Conservation (phyloP, 2,888 invertebrate species). For the Andrena dorsata region DNA sequence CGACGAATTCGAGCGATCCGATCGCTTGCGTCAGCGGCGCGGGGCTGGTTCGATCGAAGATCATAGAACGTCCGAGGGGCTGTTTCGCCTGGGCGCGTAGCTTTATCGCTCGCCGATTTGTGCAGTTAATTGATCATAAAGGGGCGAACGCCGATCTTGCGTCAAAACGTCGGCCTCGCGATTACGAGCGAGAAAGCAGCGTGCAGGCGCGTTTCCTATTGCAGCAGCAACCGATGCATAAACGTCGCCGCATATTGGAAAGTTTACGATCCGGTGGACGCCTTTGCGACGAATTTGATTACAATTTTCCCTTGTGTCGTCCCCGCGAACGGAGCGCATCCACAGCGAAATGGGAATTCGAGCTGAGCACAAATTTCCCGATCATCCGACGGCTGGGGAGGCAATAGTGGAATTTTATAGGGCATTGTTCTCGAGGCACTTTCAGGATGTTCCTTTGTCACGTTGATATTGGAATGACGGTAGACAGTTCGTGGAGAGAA, state of each 20-base stretch:
- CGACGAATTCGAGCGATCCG: neutral
- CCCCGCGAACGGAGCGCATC: slow-evolving; percentile 12
- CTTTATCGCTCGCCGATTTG: neutral
- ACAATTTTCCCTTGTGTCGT: slow-evolving; percentile 28
- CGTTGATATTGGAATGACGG: too few species aligned
- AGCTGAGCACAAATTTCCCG: neutral
- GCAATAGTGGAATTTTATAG: too few species aligned
- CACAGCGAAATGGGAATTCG: slow-evolving; percentile 9
- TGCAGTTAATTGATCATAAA: neutral
- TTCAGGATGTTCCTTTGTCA: too few species aligned
- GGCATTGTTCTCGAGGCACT: too few species aligned
- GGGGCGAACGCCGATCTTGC: neutral
- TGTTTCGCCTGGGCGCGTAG: neutral
- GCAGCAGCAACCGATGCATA: slow-evolving; percentile 8
- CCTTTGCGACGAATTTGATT: slow-evolving; percentile 30
- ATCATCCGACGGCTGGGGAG: too few species aligned
- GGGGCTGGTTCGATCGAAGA: neutral
- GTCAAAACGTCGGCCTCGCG: neutral
- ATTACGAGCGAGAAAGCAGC: neutral
- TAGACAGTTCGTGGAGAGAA: too few species aligned
- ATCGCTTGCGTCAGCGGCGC: neutral
- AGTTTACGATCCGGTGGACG: slow-evolving; percentile 29
- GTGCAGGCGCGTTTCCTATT: slow-evolving; percentile 5
- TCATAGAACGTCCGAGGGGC: neutral
- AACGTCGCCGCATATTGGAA: slow-evolving; percentile 34